Percentiles rank a stretch among this genome's conserved stretches.
Evolutionary conservation across 2,113 vertebrate genomes (phyloP).

Genomic region (Plestiodon gilberti): DNA sequence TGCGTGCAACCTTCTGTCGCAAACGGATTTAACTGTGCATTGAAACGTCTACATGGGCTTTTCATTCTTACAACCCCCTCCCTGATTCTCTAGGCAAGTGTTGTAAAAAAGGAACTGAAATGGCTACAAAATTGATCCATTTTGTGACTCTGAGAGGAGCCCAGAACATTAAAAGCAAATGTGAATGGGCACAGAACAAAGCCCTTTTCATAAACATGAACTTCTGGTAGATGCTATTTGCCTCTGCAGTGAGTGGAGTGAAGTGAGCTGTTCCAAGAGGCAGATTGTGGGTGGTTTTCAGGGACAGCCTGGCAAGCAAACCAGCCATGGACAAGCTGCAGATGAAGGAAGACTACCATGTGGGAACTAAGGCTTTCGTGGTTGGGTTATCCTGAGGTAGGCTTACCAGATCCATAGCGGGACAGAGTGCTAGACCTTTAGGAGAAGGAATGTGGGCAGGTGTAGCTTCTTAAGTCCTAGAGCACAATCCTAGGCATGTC

Average conservation of each 20-base stretch:
- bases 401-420: too few relatives aligned
- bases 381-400: too few relatives aligned
- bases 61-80: constrained; percentile 37
- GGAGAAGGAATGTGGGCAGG: too few relatives aligned
- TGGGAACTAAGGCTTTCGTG: too few relatives aligned
- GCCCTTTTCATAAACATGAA: neutral
- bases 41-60: constrained; percentile 42
- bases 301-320: too few relatives aligned
- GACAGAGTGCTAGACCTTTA: too few relatives aligned
- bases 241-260: too few relatives aligned
- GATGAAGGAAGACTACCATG: too few relatives aligned
- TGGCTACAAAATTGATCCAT: constrained; percentile 8
- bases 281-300: neutral
- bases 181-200: constrained; percentile 3
- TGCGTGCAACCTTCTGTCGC: constrained; percentile 41
- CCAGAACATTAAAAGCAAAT: constrained; percentile 34
- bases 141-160: constrained; percentile 33
- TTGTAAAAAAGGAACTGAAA: constrained; percentile 33
- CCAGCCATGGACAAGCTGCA: too few relatives aligned
- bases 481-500: too few relatives aligned
- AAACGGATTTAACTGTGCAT: constrained; percentile 33
- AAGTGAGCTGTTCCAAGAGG: too few relatives aligned
- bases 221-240: constrained; percentile 21
- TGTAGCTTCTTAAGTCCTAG: too few relatives aligned
- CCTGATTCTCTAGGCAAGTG: constrained; percentile 48